A percentile compares a stretch with the other conserved stretches of the same genome.
Evolutionary conservation across 2,888 invertebrate genomes (phyloP).

Genomic region (Oscheius sp.): DNA sequence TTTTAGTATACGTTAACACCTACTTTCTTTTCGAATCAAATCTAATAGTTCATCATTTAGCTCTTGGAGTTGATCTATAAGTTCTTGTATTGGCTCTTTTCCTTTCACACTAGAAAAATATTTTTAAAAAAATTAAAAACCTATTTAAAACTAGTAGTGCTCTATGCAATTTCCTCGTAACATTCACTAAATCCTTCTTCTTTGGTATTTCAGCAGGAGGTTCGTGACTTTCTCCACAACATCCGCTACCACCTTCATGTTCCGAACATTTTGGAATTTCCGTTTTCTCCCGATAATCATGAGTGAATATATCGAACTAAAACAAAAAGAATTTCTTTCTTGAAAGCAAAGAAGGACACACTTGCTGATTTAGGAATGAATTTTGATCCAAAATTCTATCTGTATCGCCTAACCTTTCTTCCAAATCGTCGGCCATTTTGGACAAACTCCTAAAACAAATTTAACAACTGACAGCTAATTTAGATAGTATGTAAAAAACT

Average conservation of each 20-base stretch:
- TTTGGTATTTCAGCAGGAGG: slow-evolving; percentile 32
- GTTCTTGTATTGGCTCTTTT: slow-evolving; percentile 3
- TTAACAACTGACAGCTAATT: not conserved
- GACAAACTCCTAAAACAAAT: not conserved
- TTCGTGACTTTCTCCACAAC: slow-evolving; percentile 3
- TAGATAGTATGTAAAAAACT: not conserved
- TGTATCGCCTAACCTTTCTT: slow-evolving; percentile 32
- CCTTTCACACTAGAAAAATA: slow-evolving; percentile 2
- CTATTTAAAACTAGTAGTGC: slow-evolving; percentile 32
- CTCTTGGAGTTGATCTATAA: slow-evolving; percentile 3
- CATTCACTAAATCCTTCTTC: slow-evolving; percentile 50
- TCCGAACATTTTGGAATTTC: slow-evolving; percentile 31
- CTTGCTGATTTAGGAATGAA: too few species aligned
- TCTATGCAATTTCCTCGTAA: slow-evolving; percentile 41
- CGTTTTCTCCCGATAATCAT: slow-evolving; percentile 45
- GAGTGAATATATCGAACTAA: slow-evolving; percentile 49
- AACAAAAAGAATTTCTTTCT: not conserved
- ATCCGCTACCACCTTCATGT: slow-evolving; percentile 23
- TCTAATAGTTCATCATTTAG: not conserved
- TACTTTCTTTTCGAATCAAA: slow-evolving; percentile 10
- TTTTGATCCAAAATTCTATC: slow-evolving; percentile 26
- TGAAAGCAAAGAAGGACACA: not conserved
- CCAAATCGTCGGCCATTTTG: slow-evolving; percentile 46
- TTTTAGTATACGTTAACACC: not conserved
- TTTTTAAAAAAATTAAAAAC: too few species aligned